Conservation (phyloP, 2,888 invertebrate species). For the Agrotis segetum region DNA sequence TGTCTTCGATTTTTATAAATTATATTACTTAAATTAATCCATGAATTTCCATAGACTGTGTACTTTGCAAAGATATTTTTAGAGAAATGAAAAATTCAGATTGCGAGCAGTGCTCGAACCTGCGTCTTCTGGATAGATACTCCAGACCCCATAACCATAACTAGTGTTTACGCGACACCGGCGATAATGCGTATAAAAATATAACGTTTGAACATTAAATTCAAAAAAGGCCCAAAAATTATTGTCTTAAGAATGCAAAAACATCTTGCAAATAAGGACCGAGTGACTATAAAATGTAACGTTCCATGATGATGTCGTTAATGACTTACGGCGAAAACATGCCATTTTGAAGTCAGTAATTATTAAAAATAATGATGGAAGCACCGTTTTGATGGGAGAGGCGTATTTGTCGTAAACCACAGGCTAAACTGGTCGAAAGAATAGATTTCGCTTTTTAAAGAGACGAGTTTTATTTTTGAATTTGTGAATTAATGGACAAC, state of each 20-base stretch:
- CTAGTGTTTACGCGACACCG: too few species aligned
- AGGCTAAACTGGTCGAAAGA: slow-evolving; percentile 22
- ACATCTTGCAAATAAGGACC: slow-evolving; percentile 35
- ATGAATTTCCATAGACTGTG: too few species aligned
- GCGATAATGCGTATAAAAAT: too few species aligned
- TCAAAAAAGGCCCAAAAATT: slow-evolving; percentile 10
- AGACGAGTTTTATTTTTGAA: not conserved
- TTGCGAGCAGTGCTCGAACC: too few species aligned
- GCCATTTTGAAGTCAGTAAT: slow-evolving; percentile 37
- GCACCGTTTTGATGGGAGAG: slow-evolving; percentile 25
- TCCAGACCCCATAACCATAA: too few species aligned
- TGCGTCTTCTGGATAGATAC: too few species aligned
- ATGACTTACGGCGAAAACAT: slow-evolving; percentile 50
- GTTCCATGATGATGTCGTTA: slow-evolving; percentile 40
- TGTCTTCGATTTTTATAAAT: too few species aligned
- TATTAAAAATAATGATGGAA: slow-evolving; percentile 45
- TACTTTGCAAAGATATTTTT: too few species aligned
- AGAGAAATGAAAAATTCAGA: too few species aligned
- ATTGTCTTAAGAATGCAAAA: slow-evolving; percentile 30
- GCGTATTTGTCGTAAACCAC: slow-evolving; percentile 26
- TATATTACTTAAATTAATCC: too few species aligned
- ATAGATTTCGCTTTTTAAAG: not conserved
- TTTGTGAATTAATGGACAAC: not conserved
- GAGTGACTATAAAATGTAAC: slow-evolving; percentile 59
- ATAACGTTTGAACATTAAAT: too few species aligned